Conservation (phyloP, 2,113 vertebrate genomes). For the Isichthys henryi region DNA sequence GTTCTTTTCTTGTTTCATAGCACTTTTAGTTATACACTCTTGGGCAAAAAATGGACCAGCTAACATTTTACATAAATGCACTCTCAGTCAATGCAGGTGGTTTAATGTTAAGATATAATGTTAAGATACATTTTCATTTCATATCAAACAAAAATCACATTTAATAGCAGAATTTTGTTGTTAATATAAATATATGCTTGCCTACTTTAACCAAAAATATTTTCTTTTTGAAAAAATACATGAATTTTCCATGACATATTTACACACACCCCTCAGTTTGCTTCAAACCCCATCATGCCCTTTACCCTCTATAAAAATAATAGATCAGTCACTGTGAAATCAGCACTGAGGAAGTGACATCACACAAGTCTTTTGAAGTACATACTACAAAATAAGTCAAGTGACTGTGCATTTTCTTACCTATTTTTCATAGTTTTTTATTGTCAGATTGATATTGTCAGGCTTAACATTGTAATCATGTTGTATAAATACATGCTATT, state of each 20-base stretch:
- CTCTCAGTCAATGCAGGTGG: too few species aligned
- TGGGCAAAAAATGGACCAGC: not conserved
- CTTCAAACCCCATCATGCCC: not conserved
- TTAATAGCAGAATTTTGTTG: not conserved
- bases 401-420: not conserved
- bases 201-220: not conserved
- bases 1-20: not conserved
- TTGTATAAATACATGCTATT: not conserved
- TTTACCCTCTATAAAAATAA: not conserved
- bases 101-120: not conserved
- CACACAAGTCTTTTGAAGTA: not conserved
- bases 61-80: not conserved
- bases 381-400: not conserved
- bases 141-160: not conserved
- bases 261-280: not conserved
- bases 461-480: not conserved
- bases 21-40: not conserved
- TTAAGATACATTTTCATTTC: not conserved
- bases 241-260: not conserved
- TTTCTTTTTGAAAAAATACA: not conserved
- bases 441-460: not conserved
- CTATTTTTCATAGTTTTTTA: not conserved
- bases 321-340: not conserved
- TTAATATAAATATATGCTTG: not conserved
- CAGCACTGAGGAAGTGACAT: not conserved